These are phyloP conservation scores for Dromaius novaehollandiae DNA, from an alignment of 2,113 vertebrate species.

Conservation along the genomic window DNA sequence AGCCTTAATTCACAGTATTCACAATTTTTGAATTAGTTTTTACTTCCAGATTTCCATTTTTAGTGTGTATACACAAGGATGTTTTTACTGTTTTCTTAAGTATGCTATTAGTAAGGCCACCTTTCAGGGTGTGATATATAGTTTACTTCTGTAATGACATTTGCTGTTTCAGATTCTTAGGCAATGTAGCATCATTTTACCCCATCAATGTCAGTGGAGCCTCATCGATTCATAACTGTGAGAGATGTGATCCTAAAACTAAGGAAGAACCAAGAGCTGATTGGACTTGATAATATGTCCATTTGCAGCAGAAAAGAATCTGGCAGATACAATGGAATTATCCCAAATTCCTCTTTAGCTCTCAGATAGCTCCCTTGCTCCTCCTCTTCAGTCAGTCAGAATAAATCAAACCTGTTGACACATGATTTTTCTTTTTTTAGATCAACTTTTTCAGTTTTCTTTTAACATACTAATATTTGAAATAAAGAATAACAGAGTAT, in stretches of 20 bases:
- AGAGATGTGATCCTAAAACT: background rate
- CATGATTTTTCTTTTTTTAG: background rate
- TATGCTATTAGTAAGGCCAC: background rate
- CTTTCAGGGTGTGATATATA: background rate
- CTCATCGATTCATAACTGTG: background rate
- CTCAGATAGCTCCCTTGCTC: background rate
- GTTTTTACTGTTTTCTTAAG: background rate
- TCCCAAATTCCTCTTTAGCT: background rate
- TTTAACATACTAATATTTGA: background rate
- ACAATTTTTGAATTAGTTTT: background rate
- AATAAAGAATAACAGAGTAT: background rate
- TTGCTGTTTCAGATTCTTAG: background rate
- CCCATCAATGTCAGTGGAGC: background rate
- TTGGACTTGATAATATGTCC: background rate
- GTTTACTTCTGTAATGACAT: background rate
- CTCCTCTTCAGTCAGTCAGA: background rate
- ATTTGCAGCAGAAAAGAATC: background rate
- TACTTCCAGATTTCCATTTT: background rate
- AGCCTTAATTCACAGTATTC: background rate
- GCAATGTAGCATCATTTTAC: background rate
- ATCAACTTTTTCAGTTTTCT: background rate
- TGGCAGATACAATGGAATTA: background rate
- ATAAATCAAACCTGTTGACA: background rate
- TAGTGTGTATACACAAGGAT: rapidly evolving
- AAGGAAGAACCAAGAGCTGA: background rate